Evolutionary conservation across 2,113 vertebrate species (phyloP).

Genomic region (Pycnonotus jocosus): DNA sequence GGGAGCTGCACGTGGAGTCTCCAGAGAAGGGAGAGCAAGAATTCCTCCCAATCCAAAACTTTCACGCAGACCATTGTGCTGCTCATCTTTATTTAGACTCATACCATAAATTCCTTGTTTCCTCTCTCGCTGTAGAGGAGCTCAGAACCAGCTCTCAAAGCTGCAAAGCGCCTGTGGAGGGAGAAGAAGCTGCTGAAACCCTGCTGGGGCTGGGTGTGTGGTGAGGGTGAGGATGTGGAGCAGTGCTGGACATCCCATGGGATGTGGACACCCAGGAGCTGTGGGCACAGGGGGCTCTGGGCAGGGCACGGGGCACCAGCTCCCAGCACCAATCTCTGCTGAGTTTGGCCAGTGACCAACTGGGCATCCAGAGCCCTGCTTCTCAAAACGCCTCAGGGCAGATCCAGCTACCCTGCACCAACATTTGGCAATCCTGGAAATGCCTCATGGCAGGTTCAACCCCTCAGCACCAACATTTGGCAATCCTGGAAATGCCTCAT

Average conservation of each 20-base stretch:
- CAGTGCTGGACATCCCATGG: neutral
- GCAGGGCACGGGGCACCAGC: neutral
- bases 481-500: rapidly evolving
- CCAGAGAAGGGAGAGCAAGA: neutral
- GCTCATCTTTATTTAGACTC: neutral
- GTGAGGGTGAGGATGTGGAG: neutral
- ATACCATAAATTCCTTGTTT: neutral
- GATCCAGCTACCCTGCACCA: no score
- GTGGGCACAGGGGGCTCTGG: neutral
- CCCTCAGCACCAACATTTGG: neutral
- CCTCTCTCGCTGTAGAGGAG: neutral
- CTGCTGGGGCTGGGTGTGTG: no score
- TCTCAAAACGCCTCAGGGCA: rapidly evolving
- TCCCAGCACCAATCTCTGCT: neutral
- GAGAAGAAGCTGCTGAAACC: neutral
- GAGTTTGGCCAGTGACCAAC: neutral
- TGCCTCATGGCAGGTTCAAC: neutral
- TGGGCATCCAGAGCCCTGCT: neutral
- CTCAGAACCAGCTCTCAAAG: neutral
- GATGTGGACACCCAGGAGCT: neutral
- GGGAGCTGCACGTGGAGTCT: rapidly evolving
- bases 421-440: neutral
- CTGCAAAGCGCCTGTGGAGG: neutral
- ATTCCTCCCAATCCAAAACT: neutral
- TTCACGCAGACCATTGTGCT: neutral